phyloP scores from a whole-genome alignment of 2,113 vertebrate species.

The Nothobranchius kuhntae region DNA sequence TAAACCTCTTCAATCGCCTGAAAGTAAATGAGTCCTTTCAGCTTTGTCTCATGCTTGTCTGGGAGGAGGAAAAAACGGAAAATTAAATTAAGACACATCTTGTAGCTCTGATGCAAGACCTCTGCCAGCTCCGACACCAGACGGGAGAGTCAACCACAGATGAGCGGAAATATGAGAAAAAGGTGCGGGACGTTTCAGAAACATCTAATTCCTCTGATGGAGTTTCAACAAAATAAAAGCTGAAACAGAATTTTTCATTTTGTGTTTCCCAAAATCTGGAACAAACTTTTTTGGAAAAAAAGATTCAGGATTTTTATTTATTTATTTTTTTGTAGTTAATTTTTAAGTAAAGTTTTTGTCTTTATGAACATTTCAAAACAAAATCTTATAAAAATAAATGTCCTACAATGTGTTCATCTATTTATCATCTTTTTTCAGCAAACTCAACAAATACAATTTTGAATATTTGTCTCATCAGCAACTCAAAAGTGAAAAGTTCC shows the following conservation, averaged over 20 bases:
- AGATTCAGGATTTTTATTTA: too few species aligned
- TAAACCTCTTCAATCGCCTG: conserved; percentile 87
- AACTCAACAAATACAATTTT: not conserved
- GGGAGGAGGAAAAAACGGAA: conserved; percentile 49
- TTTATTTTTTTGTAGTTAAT: too few species aligned
- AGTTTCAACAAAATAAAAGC: too few species aligned
- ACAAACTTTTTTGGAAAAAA: not conserved
- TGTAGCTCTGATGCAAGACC: conserved; percentile 66
- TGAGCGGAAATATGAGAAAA: conserved; percentile 4
- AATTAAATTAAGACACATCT: conserved; percentile 57
- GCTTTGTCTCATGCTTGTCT: conserved; percentile 85
- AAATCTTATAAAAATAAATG: too few species aligned
- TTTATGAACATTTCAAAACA: not conserved
- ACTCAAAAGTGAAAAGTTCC: not conserved
- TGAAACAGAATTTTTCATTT: not conserved
- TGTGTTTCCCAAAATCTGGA: not conserved
- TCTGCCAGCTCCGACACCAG: conserved; percentile 47
- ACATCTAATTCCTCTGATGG: too few species aligned
- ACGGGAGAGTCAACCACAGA: conserved; percentile 26
- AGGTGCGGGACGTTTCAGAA: not conserved
- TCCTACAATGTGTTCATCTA: not conserved
- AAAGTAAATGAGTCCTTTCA: conserved; percentile 87
- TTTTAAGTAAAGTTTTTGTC: not conserved
- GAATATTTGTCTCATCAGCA: not conserved
- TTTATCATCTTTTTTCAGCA: not conserved